Conservation (phyloP, 1,140 invertebrate genomes). For the Micrasema minimum region DNA sequence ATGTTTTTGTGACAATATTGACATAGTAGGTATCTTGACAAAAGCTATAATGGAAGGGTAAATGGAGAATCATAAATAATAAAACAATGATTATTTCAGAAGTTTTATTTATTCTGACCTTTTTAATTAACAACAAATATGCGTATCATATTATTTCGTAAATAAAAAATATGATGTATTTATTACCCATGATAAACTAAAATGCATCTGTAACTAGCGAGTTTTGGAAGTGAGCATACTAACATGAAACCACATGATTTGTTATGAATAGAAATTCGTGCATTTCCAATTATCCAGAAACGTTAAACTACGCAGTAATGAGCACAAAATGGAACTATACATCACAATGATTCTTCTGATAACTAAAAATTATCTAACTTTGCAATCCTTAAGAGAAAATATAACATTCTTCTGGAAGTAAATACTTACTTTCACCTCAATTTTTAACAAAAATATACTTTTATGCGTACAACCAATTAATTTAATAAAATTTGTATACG, state of each 20-base stretch:
- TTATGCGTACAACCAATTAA: slow-evolving; percentile 23
- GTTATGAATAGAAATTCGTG: background rate
- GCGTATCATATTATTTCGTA: slow-evolving; percentile 9
- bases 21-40: no score
- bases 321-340: slow-evolving; percentile 16
- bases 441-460: slow-evolving; percentile 40
- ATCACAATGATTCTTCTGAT: slow-evolving; percentile 19
- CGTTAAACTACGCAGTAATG: no score
- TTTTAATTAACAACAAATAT: slow-evolving; percentile 37
- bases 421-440: slow-evolving; percentile 18
- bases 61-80: no score
- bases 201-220: slow-evolving; percentile 14
- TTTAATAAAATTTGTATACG: slow-evolving; percentile 18
- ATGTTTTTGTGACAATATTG: no score
- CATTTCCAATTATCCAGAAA: background rate
- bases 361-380: slow-evolving; percentile 24
- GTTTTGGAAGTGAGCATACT: slow-evolving; percentile 14
- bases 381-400: slow-evolving; percentile 31
- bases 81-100: slow-evolving; percentile 25
- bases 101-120: slow-evolving; percentile 32
- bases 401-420: slow-evolving; percentile 28
- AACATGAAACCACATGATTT: background rate
- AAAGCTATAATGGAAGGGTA: no score
- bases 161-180: slow-evolving; percentile 21
- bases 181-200: slow-evolving; percentile 33